A percentile compares a stretch with the other conserved stretches of the same genome.
phyloP scores from a whole-genome alignment of 2,888 invertebrate species.

The Macrophya annulata region DNA sequence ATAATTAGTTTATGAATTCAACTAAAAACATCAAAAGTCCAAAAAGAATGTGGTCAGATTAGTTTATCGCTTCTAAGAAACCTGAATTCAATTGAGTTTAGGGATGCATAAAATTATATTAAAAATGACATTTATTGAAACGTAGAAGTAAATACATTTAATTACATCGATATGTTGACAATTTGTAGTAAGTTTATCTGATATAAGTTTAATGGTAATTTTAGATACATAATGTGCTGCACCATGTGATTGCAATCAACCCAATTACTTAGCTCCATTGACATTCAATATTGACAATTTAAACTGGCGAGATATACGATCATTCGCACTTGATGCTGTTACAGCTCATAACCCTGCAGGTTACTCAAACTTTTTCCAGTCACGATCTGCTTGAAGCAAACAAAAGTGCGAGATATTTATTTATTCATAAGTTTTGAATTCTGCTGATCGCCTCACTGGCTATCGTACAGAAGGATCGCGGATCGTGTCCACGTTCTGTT shows the following conservation, averaged over 20 bases:
- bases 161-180: conserved; percentile 40
- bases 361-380: background rate
- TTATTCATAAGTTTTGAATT: background rate
- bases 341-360: background rate
- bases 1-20: no score
- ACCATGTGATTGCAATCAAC: background rate
- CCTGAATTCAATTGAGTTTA: background rate
- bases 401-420: conserved; percentile 17
- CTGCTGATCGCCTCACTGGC: background rate
- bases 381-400: background rate
- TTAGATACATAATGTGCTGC: background rate
- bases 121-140: conserved; percentile 37
- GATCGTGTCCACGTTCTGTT: conserved; percentile 15
- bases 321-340: background rate
- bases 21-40: no score
- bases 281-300: conserved; percentile 25
- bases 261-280: background rate
- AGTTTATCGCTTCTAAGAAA: background rate
- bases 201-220: background rate
- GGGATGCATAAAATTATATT: background rate
- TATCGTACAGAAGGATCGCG: conserved; percentile 32
- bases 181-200: background rate
- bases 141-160: conserved; percentile 20
- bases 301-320: background rate
- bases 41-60: background rate